phyloP scores from a whole-genome alignment of 2,113 vertebrate genomes.

The Ivindomyrus marchei region DNA sequence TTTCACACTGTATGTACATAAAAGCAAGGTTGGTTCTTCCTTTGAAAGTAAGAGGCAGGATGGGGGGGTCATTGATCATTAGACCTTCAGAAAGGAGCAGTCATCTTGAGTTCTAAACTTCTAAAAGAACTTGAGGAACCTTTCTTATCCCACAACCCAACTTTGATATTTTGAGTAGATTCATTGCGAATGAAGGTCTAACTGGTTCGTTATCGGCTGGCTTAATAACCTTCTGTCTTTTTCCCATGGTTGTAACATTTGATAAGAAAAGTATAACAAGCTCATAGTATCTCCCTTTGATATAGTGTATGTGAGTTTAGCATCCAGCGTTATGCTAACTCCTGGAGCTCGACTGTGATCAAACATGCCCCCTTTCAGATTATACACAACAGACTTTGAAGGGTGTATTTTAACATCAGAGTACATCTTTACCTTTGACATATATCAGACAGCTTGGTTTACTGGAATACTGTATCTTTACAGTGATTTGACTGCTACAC shows the following conservation, averaged over 20 bases:
- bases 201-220: not conserved
- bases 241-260: not conserved
- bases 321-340: not conserved
- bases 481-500: not conserved
- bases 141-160: not conserved
- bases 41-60: not conserved
- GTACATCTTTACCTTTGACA: not conserved
- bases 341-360: not conserved
- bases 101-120: not conserved
- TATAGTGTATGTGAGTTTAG: not conserved
- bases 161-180: not conserved
- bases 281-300: not conserved
- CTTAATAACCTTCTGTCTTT: not conserved
- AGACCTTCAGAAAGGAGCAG: not conserved
- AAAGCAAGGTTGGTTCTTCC: not conserved
- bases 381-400: not conserved
- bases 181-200: not conserved
- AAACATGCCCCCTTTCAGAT: not conserved
- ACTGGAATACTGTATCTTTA: not conserved
- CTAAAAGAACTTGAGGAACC: not conserved
- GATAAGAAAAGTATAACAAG: not conserved
- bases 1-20: not conserved
- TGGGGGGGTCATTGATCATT: not conserved
- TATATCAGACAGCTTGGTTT: not conserved
- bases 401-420: not conserved